Evolutionary conservation across 2,888 invertebrate genomes (phyloP), one percentile per base, ranked within the genome.

Genomic region (Cataglyphis rosenhaueri): DNA sequence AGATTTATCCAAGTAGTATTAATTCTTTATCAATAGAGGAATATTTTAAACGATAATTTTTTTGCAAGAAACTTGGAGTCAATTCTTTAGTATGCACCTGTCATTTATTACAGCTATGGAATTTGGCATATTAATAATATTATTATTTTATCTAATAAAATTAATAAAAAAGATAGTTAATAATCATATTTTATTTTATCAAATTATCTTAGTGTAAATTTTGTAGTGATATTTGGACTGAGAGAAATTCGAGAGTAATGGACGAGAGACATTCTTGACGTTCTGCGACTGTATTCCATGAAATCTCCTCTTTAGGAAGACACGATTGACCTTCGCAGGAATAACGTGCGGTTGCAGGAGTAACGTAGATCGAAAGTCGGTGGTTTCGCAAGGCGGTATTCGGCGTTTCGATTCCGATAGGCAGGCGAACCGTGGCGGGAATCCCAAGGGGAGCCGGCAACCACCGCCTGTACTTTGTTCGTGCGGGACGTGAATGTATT

Each of bases 381-480:
- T 64, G 64, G 75, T 75, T 64, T 64, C 38, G 64, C 25, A 41
- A 71, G 64, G 55, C 61, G 21, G 74, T n/a, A 48, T 41, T 82
- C 68, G 79, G 70, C 64, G 79, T 71, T 83, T 83, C 82, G 79
- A 83, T 83, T 65, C 57, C 52, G 82, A 61, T 38, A 32, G 44
- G 8, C 29, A 12, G 25, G 32, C 10, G 32, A n/a, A 61, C 64
- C 18, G 75, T 12, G 15, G 21, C 64, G 78, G 44, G 44, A 74
- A 41, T 55, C 38, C 79, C 79, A 38, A 44, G 18, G 82, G 79
- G 82, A 83, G 64, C 61, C 64, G 70, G 44, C 65, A 74, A 41
- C 41, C 64, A 74, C 41, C 52, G 21, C 70, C 52, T 70, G 35
- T 59, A 83, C 82, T 83, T 83, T 79, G 82, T 83, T 83, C 82